Evolutionary conservation across 1,140 invertebrate species (phyloP), one percentile per base, ranked within the genome.

Genomic region (Heliconius nattereri): DNA sequence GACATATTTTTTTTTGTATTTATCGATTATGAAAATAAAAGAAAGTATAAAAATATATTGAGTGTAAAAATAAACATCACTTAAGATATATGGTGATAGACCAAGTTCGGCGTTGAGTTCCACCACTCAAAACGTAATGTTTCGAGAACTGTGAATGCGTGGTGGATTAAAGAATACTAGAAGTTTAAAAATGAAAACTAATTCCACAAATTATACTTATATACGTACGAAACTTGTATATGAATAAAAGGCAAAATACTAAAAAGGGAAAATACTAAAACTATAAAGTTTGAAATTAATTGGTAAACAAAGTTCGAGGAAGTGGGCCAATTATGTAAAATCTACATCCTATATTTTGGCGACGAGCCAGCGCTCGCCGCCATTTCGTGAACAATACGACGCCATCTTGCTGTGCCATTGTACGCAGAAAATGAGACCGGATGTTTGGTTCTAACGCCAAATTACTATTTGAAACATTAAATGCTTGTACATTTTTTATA

Each of bases 381-480:
- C 85, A 88, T 88, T 88, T 83, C 73, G 81, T 73, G 84, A 75
- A 84, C 83, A 83, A 81, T 81, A 71, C 73, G 40, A 78, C 81
- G 84, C 84, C 86, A 86, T 87, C 79, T 87, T 85, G 84, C 81
- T 37, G 37, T 70, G 60, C 76, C 60, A 75, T 84, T 83, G 80
- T 83, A 80, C 76, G 71, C 70, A 78, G 81, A 76, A 76, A 84
- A 81, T 76, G 52, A 66, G 75, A 77, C 40, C 77, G 73, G 52
- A 81, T 79, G 66, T 76, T 80, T 71, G n/a, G 37, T 72, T 74
- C 35, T 72, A 49, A 71, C 79, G 79, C 79, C 75, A 78, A 78
- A 78, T 73, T 9, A 66, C 60, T 66, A 66, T 66, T 66, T 66
- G 60, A 29, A 66, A 23, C 20, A 60, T 60, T 23, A 60, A 60